Evolutionary conservation across 2,797 vertebrate genomes (phyloP).

Genomic region (Gambelia wislizenii): DNA sequence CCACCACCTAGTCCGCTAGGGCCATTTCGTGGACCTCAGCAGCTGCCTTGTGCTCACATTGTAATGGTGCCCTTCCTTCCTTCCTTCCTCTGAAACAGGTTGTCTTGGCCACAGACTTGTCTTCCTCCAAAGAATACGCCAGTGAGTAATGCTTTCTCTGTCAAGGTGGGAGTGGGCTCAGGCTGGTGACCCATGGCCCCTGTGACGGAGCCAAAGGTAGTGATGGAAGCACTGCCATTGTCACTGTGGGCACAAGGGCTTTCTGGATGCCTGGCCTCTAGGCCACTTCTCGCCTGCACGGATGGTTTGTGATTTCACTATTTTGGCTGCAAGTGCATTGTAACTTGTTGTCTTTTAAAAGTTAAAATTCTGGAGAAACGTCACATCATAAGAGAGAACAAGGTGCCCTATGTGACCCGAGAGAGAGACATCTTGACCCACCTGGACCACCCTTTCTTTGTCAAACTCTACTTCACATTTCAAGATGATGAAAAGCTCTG

Average conservation of each 20-base stretch:
- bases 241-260: not conserved
- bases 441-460: conserved; percentile 97
- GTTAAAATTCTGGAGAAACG: conserved; percentile 99
- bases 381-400: conserved; percentile 99
- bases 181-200: not conserved
- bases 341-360: conserved; percentile 73
- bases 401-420: conserved; percentile 96
- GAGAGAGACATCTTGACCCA: conserved; percentile 98
- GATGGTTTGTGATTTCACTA: not conserved
- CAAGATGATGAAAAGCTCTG: conserved; percentile 99
- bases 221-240: too few relatives aligned
- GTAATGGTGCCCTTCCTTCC: conserved; percentile 73
- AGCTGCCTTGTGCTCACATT: conserved; percentile 14
- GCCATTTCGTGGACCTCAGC: not conserved
- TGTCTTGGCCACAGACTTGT: conserved; percentile 95
- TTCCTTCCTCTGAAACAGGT: conserved; percentile 82
- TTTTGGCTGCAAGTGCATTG: conserved; percentile 6
- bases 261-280: not conserved
- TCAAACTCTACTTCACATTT: conserved; percentile 99
- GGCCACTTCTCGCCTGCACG: not conserved
- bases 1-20: too few relatives aligned
- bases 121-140: conserved; percentile 96
- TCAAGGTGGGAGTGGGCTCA: not conserved
- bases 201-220: too few relatives aligned
- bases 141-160: conserved; percentile 84